phyloP scores from a whole-genome alignment of 2,888 invertebrate genomes.

The Allolobophora icterica region DNA sequence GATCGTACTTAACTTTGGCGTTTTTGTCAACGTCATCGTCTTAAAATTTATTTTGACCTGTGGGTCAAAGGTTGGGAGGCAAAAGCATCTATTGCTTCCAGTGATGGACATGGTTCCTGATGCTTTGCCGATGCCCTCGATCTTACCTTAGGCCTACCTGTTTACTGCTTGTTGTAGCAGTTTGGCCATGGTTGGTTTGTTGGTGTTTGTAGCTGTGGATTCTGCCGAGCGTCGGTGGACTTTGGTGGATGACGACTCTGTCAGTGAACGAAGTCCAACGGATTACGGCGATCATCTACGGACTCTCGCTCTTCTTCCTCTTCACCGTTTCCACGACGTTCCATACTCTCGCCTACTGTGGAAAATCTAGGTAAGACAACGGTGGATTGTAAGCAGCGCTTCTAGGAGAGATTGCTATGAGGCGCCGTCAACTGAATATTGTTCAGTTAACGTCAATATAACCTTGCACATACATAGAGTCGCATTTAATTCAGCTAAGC shows the following conservation, averaged over 20 bases:
- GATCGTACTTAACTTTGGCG: no score
- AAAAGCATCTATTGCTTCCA: no score
- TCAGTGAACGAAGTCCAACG: constrained; percentile 79
- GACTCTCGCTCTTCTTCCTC: constrained; percentile 81
- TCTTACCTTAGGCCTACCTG: neutral
- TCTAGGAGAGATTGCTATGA: neutral
- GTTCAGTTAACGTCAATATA: neutral
- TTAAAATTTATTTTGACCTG: no score
- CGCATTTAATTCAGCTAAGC: no score
- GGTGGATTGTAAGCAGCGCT: constrained; percentile 29
- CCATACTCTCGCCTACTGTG: constrained; percentile 80
- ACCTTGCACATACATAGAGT: no score
- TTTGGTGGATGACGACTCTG: constrained; percentile 77
- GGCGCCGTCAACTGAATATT: neutral
- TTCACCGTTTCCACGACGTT: constrained; percentile 88
- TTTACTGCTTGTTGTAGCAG: neutral
- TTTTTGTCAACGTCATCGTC: no score
- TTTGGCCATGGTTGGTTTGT: neutral
- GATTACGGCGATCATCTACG: constrained; percentile 84
- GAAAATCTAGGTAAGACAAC: constrained; percentile 60
- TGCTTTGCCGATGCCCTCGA: no score
- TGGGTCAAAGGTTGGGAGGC: no score
- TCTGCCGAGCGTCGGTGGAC: constrained; percentile 81
- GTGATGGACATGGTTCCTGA: no score
- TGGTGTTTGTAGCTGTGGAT: constrained; percentile 74